A percentile compares a stretch with the other conserved stretches of the same genome.
These are phyloP conservation scores for Ophonus ardosiacus DNA, from an alignment of 2,888 invertebrate species.

Conservation along the genomic window DNA sequence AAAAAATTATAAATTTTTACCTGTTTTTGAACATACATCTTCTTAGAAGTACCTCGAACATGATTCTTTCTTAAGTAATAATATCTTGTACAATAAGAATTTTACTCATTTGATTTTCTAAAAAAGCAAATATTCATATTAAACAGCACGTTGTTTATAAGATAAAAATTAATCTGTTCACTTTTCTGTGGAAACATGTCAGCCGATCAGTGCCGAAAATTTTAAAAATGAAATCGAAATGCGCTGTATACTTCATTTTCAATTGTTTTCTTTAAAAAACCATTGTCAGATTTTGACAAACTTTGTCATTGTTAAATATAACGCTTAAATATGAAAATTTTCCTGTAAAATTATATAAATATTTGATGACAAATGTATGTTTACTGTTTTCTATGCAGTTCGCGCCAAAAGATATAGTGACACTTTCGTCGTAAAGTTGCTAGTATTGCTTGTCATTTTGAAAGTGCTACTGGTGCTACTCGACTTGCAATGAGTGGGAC, in stretches of 20 bases:
- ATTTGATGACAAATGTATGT: not conserved
- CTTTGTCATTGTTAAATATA: not conserved
- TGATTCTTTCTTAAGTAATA: not conserved
- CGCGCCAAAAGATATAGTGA: not conserved
- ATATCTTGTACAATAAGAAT: not conserved
- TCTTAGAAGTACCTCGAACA: not conserved
- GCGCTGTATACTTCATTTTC: constrained; percentile 1
- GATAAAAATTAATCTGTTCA: not conserved
- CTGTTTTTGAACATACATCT: constrained; percentile 1
- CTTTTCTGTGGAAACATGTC: constrained; percentile 2
- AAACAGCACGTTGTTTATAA: not conserved
- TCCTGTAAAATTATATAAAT: not conserved
- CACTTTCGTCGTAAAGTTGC: not conserved
- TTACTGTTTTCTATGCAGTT: not conserved
- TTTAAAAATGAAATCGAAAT: constrained; percentile 5
- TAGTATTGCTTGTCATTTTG: constrained; percentile 12
- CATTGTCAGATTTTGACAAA: constrained; percentile 3
- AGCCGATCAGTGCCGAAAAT: not conserved
- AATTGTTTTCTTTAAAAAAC: not conserved
- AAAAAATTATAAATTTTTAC: not conserved
- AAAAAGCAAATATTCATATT: not conserved
- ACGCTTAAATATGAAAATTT: not conserved
- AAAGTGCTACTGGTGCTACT: not conserved
- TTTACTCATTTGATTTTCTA: not conserved
- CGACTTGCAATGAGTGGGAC: not conserved